Percentiles rank a stretch among this genome's conserved stretches.
Evolutionary conservation across 2,888 invertebrate species (phyloP).

Genomic region (Hydroisotoma schaefferi): DNA sequence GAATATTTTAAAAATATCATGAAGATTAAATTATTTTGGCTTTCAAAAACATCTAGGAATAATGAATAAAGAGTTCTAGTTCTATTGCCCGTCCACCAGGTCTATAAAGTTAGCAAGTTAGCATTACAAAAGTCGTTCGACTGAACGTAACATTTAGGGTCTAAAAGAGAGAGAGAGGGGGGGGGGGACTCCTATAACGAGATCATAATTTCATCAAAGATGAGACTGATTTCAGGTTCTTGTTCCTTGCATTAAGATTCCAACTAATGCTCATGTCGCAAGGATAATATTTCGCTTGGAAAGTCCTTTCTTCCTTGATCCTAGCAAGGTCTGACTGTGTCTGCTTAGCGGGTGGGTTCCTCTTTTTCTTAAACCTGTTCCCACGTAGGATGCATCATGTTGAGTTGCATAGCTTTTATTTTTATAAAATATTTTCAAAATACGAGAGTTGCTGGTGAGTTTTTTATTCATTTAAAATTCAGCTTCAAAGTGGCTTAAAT

Average conservation of each 20-base stretch:
- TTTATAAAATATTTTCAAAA: neutral
- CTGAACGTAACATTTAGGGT: neutral
- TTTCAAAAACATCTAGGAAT: too few species aligned
- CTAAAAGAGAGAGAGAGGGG: constrained; percentile 3
- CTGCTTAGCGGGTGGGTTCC: constrained; percentile 16
- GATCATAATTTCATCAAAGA: constrained; percentile 43
- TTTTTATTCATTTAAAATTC: too few species aligned
- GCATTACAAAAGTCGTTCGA: neutral
- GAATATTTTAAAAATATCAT: too few species aligned
- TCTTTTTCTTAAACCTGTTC: constrained; percentile 16
- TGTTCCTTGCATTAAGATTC: constrained; percentile 30
- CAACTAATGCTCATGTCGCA: constrained; percentile 33
- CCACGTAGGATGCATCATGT: constrained; percentile 30
- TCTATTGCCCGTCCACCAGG: too few species aligned
- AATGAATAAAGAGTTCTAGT: too few species aligned
- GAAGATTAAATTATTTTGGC: too few species aligned
- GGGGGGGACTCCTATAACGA: constrained; percentile 42
- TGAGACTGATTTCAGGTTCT: constrained; percentile 43
- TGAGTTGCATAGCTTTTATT: constrained; percentile 22
- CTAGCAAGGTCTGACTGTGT: too few species aligned
- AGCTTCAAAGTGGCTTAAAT: too few species aligned
- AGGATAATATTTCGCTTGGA: constrained; percentile 20
- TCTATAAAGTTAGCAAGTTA: too few species aligned
- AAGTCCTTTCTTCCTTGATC: constrained; percentile 5
- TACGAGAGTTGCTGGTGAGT: too few species aligned